Evolutionary conservation across 2,113 vertebrate genomes (phyloP), one percentile per base, ranked within the genome.

Genomic region (Cyprinodon variegatus): DNA sequence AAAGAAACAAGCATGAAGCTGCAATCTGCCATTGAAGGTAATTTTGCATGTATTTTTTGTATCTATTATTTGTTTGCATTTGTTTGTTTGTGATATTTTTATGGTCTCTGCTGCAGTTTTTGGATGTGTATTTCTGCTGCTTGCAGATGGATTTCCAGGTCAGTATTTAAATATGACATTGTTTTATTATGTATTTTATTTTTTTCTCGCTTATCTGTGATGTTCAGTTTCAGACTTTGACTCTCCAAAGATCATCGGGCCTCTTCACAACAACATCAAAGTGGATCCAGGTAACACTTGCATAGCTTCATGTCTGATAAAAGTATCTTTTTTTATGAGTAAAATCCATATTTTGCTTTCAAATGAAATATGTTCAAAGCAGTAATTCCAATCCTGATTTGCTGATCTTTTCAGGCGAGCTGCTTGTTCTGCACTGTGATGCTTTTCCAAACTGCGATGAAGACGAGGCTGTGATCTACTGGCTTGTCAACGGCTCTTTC

Each of bases 401-500:
- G 8, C 62, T 73, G 7, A 78, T 36, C 11, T 57, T 68, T 1
- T 36, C 76, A 94, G 93, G 92, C 8, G 29, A 82, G 17, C 17
- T 0, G 0, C 72, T 93, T 67, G 10, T 86, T 29, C 80, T 94
- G 22, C 37, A 82, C 72, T 94, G 94, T 37, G 72, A 73, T 17
- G 93, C 89, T 0, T 14, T 77, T 5, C 20, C 83, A 29, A 78
- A 91, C 8, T 61, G 67, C 65, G 65, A 80, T 38, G 88, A 84
- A 38, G 86, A 76, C 0, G 37, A 87, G 40, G 78, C 72, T 0
- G 77, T 95, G 3, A 92, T 96, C 76, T 96, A 96, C 87, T 96
- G 96, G 96, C 84, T 96, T 64, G 92, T 94, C 11, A 93, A 96
- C 0, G 86, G 79, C 8, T 84, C 87, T 9, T 96, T 96, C 78